Conservation (phyloP, 1,140 invertebrate species). For the Halesus radiatus region DNA sequence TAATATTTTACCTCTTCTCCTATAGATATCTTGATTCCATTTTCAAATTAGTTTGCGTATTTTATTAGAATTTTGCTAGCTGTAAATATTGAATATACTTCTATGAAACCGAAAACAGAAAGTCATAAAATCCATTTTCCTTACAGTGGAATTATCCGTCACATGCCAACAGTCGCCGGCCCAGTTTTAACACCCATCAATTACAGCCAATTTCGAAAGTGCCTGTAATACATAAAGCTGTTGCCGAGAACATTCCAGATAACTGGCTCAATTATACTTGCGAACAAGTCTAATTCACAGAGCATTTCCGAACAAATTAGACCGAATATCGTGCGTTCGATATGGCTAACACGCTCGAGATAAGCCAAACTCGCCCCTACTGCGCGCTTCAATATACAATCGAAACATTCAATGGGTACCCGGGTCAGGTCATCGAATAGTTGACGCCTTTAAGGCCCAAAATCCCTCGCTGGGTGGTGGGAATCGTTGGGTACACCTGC, state of each 20-base stretch:
- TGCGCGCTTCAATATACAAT: constrained; percentile 9
- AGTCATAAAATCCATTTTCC: background rate
- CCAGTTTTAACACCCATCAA: constrained; percentile 39
- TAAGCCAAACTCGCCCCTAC: constrained; percentile 32
- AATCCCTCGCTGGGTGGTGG: background rate
- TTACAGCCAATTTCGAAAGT: constrained; percentile 41
- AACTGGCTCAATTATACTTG: constrained; percentile 36
- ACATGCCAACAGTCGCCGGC: constrained; percentile 5
- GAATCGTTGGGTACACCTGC: constrained; percentile 26
- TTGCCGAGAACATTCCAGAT: constrained; percentile 37
- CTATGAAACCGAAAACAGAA: constrained; percentile 5
- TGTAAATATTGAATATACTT: no score
- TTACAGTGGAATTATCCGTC: constrained; percentile 16
- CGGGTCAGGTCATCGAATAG: constrained; percentile 17
- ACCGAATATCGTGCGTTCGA: constrained; percentile 35
- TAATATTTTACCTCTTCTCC: no score
- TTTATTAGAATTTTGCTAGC: no score
- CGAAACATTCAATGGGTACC: constrained; percentile 15
- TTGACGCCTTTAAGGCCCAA: constrained; percentile 33
- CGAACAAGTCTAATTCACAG: constrained; percentile 34
- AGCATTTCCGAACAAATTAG: constrained; percentile 37
- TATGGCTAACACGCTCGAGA: background rate
- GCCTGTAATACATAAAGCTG: constrained; percentile 35
- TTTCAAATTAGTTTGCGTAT: no score
- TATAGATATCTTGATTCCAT: no score